These are phyloP conservation scores for Pelosia muscerda DNA, from an alignment of 2,888 invertebrate genomes.

Conservation along the genomic window DNA sequence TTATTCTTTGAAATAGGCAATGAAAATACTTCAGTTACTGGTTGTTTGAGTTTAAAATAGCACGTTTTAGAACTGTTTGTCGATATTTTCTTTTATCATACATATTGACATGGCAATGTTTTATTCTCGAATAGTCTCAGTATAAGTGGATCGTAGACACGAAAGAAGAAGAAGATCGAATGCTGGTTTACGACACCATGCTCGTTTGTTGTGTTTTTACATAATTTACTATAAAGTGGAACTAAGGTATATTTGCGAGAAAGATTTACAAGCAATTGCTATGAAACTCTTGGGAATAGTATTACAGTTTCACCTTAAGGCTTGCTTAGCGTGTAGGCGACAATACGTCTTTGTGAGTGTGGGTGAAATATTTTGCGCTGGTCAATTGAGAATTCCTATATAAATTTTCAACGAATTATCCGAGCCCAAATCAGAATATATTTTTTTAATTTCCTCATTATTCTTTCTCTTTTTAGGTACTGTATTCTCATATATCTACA, in stretches of 20 bases:
- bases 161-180: too few relatives aligned
- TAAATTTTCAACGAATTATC: too few relatives aligned
- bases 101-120: too few relatives aligned
- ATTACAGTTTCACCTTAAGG: conserved; percentile 35
- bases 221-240: background rate
- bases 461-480: too few relatives aligned
- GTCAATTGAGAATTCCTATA: too few relatives aligned
- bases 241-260: background rate
- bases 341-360: conserved; percentile 37
- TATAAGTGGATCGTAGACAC: too few relatives aligned
- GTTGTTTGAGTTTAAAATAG: conserved; percentile 3
- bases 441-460: too few relatives aligned
- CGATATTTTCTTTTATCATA: background rate
- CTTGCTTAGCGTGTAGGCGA: conserved; percentile 29
- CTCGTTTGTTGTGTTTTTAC: background rate
- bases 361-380: conserved; percentile 21
- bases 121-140: too few relatives aligned
- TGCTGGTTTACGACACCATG: too few relatives aligned
- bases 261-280: background rate
- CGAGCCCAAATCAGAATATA: too few relatives aligned
- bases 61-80: background rate
- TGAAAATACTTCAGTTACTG: background rate
- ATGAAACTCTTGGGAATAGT: conserved; percentile 1
- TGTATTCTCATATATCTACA: background rate
- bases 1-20: conserved; percentile 9